Percentiles rank a stretch among this genome's conserved stretches.
phyloP scores from a whole-genome alignment of 2,888 invertebrate genomes.

The Habrosyne pyritoides region DNA sequence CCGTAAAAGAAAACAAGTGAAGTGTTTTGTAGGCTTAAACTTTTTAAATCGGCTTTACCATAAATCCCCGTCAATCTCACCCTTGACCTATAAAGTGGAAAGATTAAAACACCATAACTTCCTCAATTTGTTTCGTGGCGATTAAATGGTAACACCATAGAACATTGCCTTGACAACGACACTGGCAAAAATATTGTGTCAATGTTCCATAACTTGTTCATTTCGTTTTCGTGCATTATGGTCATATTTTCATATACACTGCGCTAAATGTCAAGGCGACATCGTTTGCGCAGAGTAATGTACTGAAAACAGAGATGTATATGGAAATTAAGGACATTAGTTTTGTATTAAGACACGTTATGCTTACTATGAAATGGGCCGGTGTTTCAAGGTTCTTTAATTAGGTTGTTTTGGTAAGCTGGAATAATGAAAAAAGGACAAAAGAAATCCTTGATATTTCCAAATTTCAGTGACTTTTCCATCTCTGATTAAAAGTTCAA shows the following conservation, averaged over 20 bases:
- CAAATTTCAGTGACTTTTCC: too few species aligned
- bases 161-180: neutral
- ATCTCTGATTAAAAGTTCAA: too few species aligned
- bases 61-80: neutral
- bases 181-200: neutral
- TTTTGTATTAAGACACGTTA: neutral
- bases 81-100: neutral
- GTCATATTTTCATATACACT: neutral
- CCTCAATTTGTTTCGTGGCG: neutral
- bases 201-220: neutral
- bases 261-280: slow-evolving; percentile 8
- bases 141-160: neutral
- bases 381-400: neutral
- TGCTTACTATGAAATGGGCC: neutral
- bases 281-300: slow-evolving; percentile 5
- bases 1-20: neutral
- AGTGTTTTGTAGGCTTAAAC: neutral
- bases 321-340: slow-evolving; percentile 3
- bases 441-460: too few species aligned
- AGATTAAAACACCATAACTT: neutral
- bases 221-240: neutral
- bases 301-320: slow-evolving; percentile 2
- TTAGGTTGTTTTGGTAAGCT: neutral
- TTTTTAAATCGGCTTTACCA: neutral
- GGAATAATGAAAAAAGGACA: too few species aligned